Conservation (phyloP, 2,797 vertebrate genomes). For the Halcyon leucocephala region DNA sequence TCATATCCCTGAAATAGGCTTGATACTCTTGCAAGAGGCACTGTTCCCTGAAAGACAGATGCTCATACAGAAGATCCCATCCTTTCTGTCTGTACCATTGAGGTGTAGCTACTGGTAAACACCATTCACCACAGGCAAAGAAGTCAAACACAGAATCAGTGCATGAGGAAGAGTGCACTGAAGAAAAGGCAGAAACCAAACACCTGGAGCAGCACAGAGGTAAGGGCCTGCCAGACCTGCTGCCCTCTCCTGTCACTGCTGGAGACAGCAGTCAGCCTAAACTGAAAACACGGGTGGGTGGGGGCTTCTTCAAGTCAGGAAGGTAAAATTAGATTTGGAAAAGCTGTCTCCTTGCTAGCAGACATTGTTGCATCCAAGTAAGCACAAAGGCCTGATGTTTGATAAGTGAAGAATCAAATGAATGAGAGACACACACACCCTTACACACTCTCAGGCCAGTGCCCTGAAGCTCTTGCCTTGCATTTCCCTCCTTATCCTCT, state of each 20-base stretch:
- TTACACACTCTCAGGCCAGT: not conserved
- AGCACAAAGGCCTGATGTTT: not conserved
- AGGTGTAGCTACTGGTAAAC: not conserved
- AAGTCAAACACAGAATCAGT: not conserved
- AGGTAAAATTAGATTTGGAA: not conserved
- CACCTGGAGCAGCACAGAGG: not conserved
- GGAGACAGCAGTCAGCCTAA: not conserved
- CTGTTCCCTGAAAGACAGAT: not conserved
- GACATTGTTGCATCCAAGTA: not conserved
- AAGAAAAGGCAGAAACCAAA: not conserved
- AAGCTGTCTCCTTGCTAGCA: not conserved
- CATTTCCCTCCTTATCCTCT: not conserved
- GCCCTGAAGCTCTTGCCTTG: not conserved
- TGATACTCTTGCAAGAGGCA: not conserved
- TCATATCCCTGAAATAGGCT: not conserved
- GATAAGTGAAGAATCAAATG: not conserved
- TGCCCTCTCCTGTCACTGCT: not conserved
- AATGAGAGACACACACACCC: not conserved
- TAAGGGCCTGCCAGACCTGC: not conserved
- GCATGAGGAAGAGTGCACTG: accelerated
- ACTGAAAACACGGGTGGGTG: not conserved
- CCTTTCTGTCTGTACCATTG: not conserved
- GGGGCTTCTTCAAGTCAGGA: not conserved
- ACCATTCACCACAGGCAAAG: accelerated
- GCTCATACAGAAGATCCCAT: not conserved